Conservation (phyloP, 2,113 vertebrate species). For the Cochlearius cochlearius region DNA sequence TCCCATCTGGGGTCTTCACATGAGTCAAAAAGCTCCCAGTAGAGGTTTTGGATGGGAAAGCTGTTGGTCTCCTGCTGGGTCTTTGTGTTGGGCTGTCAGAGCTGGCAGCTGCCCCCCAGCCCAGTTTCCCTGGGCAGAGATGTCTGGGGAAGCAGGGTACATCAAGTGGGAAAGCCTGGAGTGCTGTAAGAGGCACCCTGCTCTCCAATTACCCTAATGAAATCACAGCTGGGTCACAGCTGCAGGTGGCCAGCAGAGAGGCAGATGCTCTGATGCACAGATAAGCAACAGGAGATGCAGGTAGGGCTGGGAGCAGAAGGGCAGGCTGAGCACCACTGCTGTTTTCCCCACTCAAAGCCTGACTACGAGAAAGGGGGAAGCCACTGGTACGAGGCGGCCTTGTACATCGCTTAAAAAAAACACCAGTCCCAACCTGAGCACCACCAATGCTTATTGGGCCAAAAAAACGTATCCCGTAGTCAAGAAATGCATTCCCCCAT, state of each 20-base stretch:
- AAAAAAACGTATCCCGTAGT: not conserved
- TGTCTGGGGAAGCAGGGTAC: not conserved
- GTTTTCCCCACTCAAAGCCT: not conserved
- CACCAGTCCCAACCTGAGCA: not conserved
- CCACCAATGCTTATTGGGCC: rapidly evolving
- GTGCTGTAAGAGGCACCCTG: not conserved
- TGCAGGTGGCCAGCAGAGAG: not conserved
- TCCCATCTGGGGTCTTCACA: not conserved
- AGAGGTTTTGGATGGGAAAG: not conserved
- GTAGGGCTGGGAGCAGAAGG: not conserved
- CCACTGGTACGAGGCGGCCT: not conserved
- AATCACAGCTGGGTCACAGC: not conserved
- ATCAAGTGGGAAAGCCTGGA: not conserved
- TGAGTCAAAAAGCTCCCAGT: not conserved
- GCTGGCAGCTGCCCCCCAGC: not conserved
- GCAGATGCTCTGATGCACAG: not conserved
- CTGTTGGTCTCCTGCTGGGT: not conserved
- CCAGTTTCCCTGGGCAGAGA: not conserved
- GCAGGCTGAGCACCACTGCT: not conserved
- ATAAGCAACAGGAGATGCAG: not conserved
- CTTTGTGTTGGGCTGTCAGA: not conserved
- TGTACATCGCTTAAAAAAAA: not conserved
- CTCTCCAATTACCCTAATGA: constrained; percentile 16
- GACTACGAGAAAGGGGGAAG: not conserved
- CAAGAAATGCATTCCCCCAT: not conserved